These are phyloP conservation scores for Drosophila setosimentum DNA, from an alignment of 2,888 invertebrate species.

Conservation along the genomic window DNA sequence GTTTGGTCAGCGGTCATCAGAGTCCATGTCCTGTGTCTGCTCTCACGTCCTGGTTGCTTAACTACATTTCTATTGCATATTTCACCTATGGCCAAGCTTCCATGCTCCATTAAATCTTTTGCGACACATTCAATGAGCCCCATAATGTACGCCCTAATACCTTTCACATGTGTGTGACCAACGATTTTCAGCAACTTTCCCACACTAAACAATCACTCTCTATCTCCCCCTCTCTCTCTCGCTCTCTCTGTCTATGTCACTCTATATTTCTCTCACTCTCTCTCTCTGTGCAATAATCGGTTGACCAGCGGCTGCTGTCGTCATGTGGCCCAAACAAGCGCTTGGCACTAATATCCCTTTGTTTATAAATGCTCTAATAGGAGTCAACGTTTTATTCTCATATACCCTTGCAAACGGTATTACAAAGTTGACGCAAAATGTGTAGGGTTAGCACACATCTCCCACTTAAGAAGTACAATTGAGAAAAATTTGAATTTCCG, in stretches of 20 bases:
- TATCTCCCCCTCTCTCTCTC: neutral
- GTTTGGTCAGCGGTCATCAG: slow-evolving; percentile 60
- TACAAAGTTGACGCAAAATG: neutral
- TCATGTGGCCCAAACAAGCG: slow-evolving; percentile 57
- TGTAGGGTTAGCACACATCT: neutral
- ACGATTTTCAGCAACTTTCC: slow-evolving; percentile 4
- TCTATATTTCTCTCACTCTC: slow-evolving; percentile 3
- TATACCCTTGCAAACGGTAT: neutral
- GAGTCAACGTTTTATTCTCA: slow-evolving; percentile 64
- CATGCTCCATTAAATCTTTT: slow-evolving; percentile 81
- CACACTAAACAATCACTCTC: neutral
- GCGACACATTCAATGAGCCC: slow-evolving; percentile 80
- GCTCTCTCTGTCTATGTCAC: neutral
- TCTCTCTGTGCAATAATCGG: slow-evolving; percentile 41
- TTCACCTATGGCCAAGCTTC: slow-evolving; percentile 63
- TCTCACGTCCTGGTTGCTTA: slow-evolving; percentile 33
- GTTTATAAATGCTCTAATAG: slow-evolving; percentile 82
- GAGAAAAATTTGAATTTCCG: neutral
- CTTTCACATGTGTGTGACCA: slow-evolving; percentile 44
- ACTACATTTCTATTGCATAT: slow-evolving; percentile 66
- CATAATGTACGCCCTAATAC: slow-evolving; percentile 77
- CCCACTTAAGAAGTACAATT: neutral
- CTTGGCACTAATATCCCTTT: slow-evolving; percentile 75
- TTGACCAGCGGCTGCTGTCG: slow-evolving; percentile 48
- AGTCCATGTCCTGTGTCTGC: slow-evolving; percentile 26